A percentile compares a stretch with the other conserved stretches of the same genome.
phyloP scores from a whole-genome alignment of 1,140 invertebrate species.

The Plodia interpunctella region DNA sequence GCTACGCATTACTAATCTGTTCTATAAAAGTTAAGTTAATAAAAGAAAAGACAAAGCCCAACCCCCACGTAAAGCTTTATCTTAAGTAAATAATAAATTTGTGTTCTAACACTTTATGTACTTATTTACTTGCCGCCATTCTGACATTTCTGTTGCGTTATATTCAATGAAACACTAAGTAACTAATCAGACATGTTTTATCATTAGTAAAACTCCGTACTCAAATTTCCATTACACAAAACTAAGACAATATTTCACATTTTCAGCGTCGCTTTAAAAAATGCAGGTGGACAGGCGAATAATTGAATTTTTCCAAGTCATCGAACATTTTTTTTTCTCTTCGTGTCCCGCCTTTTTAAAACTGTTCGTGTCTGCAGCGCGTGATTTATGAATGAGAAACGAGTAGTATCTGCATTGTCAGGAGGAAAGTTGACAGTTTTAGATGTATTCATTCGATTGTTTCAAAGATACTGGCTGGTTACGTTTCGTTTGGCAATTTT shows the following conservation, averaged over 20 bases:
- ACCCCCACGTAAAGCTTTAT: too few species aligned
- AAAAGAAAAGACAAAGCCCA: too few species aligned
- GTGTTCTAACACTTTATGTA: too few species aligned
- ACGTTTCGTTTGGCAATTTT: background rate
- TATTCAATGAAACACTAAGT: too few species aligned
- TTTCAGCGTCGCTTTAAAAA: constrained; percentile 51
- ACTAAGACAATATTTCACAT: constrained; percentile 65
- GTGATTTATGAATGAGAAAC: constrained; percentile 28
- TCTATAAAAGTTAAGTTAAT: too few species aligned
- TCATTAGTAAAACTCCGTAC: too few species aligned
- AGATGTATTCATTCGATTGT: background rate
- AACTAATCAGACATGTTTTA: too few species aligned
- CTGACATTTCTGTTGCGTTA: too few species aligned
- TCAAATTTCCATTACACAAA: constrained; percentile 36
- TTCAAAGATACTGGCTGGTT: background rate
- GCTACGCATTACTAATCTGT: too few species aligned
- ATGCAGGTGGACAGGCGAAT: constrained; percentile 56
- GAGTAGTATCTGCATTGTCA: constrained; percentile 9
- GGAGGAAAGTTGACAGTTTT: background rate
- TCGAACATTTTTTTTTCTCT: constrained; percentile 29
- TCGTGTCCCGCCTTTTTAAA: background rate
- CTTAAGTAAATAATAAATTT: too few species aligned
- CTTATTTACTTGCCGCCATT: too few species aligned
- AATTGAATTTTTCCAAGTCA: constrained; percentile 73
- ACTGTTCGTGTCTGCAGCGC: background rate